A percentile compares a stretch with the other conserved stretches of the same genome.
These are phyloP conservation scores for Cynopterus brachyotis DNA, from an alignment of 2,113 vertebrate species.

Conservation along the genomic window DNA sequence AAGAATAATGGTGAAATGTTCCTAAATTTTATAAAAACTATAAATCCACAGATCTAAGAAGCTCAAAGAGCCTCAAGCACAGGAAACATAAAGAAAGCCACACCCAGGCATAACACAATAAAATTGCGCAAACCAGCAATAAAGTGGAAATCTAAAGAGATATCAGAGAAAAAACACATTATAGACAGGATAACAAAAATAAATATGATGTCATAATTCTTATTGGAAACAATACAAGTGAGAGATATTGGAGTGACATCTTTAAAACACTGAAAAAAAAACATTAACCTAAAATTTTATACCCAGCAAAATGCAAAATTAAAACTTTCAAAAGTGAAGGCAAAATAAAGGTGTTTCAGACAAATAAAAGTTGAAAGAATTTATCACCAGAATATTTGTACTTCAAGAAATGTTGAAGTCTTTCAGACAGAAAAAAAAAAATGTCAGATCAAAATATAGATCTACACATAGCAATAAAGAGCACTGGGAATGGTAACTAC, in stretches of 20 bases:
- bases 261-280: not conserved
- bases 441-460: not conserved
- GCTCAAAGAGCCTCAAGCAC: not conserved
- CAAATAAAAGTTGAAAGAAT: not conserved
- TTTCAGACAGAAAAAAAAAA: not conserved
- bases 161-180: not conserved
- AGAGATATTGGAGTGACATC: not conserved
- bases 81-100: not conserved
- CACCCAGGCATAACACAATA: not conserved
- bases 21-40: not conserved
- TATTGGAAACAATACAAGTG: not conserved
- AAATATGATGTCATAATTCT: not conserved
- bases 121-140: not conserved
- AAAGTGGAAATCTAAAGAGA: not conserved
- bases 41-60: not conserved
- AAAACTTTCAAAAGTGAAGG: not conserved
- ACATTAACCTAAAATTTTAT: not conserved
- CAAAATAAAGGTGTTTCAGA: not conserved
- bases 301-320: not conserved
- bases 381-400: not conserved
- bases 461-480: not conserved
- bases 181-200: no score
- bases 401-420: not conserved
- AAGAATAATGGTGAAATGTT: not conserved
- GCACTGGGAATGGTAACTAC: not conserved